phyloP scores from a whole-genome alignment of 2,888 invertebrate species.

The Chymomyza procnemis region DNA sequence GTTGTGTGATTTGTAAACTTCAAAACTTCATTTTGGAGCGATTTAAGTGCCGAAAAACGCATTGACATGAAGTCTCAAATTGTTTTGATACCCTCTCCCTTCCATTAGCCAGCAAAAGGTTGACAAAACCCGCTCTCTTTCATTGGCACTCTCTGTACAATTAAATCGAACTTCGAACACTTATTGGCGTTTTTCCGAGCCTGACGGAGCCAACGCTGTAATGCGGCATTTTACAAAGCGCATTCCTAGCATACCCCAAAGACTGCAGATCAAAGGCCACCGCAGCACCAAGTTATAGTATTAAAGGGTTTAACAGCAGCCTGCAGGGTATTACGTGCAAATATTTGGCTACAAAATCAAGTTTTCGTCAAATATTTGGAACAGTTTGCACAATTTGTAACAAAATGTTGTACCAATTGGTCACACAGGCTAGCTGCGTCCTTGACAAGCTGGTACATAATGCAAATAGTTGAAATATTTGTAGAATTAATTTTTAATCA shows the following conservation, averaged over 20 bases:
- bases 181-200: constrained; percentile 62
- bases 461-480: neutral
- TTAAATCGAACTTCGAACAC: constrained; percentile 68
- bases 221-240: constrained; percentile 70
- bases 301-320: constrained; percentile 39
- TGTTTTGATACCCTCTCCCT: neutral
- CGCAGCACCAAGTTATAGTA: constrained; percentile 53
- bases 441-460: constrained; percentile 22
- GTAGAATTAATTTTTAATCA: neutral
- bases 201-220: constrained; percentile 41
- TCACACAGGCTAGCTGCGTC: constrained; percentile 13
- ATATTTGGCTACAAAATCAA: constrained; percentile 65
- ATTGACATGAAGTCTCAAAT: constrained; percentile 50
- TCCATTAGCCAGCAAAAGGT: constrained; percentile 11
- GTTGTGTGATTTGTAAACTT: constrained; percentile 70
- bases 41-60: constrained; percentile 68
- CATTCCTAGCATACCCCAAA: constrained; percentile 57
- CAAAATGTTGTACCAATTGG: constrained; percentile 28
- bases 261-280: constrained; percentile 66
- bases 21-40: constrained; percentile 63
- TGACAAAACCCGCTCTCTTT: constrained; percentile 19
- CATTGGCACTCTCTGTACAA: constrained; percentile 38
- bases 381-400: constrained; percentile 47
- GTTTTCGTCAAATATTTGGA: constrained; percentile 50
- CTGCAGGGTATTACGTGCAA: constrained; percentile 58